Evolutionary conservation across 2,797 vertebrate genomes (phyloP).

Genomic region (Brachymystax lenok): DNA sequence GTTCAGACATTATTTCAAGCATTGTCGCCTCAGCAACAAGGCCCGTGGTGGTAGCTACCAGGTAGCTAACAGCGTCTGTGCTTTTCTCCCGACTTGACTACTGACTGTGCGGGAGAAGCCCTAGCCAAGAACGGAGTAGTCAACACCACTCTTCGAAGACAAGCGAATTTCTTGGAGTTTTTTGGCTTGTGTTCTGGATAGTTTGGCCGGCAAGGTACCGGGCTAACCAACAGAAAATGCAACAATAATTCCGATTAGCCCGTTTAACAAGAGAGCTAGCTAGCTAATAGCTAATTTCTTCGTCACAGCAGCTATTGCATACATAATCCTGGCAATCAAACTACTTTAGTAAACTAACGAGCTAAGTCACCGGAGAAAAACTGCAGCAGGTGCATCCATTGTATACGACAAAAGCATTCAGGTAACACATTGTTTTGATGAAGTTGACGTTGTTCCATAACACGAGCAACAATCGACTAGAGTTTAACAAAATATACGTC

Average conservation of each 20-base stretch:
- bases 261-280: slow-evolving; percentile 34
- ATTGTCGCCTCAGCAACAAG: slow-evolving; percentile 79
- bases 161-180: background rate
- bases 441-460: slow-evolving; percentile 51
- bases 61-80: slow-evolving; percentile 54
- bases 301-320: slow-evolving; percentile 51
- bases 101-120: slow-evolving; percentile 35
- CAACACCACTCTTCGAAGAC: background rate
- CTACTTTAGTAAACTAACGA: slow-evolving; percentile 28
- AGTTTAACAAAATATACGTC: slow-evolving; percentile 58
- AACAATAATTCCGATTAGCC: background rate
- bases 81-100: slow-evolving; percentile 72
- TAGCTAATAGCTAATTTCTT: slow-evolving; percentile 45
- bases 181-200: background rate
- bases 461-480: slow-evolving; percentile 52
- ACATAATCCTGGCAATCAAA: slow-evolving; percentile 46
- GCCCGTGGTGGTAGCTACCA: slow-evolving; percentile 54
- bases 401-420: slow-evolving; percentile 16
- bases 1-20: slow-evolving; percentile 86
- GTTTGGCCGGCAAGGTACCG: background rate
- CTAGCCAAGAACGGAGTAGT: slow-evolving; percentile 34
- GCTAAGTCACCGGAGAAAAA: slow-evolving; percentile 1
- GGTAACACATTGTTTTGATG: slow-evolving; percentile 32
- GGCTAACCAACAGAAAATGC: background rate
- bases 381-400: slow-evolving; percentile 22